Evolutionary conservation across 1,140 invertebrate genomes (phyloP).

Genomic region (Ephestia elutella): DNA sequence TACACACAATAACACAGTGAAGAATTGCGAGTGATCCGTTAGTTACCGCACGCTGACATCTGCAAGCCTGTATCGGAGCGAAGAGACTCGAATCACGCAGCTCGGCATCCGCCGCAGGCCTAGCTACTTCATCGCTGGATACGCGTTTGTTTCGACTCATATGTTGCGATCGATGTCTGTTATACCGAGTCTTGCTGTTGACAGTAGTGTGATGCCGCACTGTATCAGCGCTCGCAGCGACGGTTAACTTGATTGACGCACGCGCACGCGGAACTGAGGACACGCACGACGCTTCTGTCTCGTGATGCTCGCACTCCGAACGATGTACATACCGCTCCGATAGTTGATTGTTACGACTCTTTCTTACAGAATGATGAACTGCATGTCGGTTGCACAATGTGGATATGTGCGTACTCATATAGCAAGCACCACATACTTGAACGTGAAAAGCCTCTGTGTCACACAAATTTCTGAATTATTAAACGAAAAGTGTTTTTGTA

Average conservation of each 20-base stretch:
- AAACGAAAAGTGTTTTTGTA: not conserved
- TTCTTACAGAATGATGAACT: conserved; percentile 38
- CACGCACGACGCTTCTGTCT: conserved; percentile 60
- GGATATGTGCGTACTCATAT: conserved; percentile 54
- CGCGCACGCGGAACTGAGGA: conserved; percentile 51
- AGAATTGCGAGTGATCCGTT: conserved; percentile 20
- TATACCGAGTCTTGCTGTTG: conserved; percentile 62
- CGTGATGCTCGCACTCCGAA: conserved; percentile 47
- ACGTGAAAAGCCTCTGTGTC: conserved; percentile 34
- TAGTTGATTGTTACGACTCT: conserved; percentile 57
- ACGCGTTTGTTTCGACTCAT: conserved; percentile 64
- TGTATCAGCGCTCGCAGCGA: conserved; percentile 50
- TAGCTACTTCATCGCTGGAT: conserved; percentile 24
- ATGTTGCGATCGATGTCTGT: conserved; percentile 65
- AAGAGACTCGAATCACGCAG: conserved; percentile 19
- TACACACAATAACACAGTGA: conserved; percentile 25
- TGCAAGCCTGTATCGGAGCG: conserved; percentile 11
- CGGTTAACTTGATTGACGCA: conserved; percentile 53
- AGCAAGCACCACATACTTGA: conserved; percentile 39
- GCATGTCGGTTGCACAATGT: conserved; percentile 58
- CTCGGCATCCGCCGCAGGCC: conserved; percentile 32
- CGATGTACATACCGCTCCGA: conserved; percentile 64
- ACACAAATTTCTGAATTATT: conserved; percentile 21
- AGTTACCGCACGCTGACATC: conserved; percentile 9
- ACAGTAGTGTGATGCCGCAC: conserved; percentile 69